phyloP scores from a whole-genome alignment of 2,888 invertebrate species.

The Mongoloraphidia duomilia region DNA sequence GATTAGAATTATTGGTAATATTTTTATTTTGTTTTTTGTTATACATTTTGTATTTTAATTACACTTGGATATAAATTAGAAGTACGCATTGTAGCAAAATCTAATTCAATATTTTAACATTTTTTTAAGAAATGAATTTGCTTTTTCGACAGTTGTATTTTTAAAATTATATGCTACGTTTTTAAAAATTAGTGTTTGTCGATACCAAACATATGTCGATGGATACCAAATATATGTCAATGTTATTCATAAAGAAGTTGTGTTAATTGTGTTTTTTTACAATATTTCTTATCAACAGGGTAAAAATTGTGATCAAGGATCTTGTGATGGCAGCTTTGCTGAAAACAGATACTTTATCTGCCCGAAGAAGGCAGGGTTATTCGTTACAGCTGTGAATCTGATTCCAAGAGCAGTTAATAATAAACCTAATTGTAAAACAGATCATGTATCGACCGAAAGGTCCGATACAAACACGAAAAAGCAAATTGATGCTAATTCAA shows the following conservation, averaged over 20 bases:
- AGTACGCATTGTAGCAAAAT: too few relatives aligned
- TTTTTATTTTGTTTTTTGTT: slow-evolving; percentile 5
- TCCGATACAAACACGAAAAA: background rate
- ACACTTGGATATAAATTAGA: background rate
- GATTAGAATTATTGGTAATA: slow-evolving; percentile 40
- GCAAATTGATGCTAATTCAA: background rate
- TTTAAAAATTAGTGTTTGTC: too few relatives aligned
- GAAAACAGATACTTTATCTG: background rate
- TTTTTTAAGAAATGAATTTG: background rate
- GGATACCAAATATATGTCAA: too few relatives aligned
- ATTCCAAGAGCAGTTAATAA: background rate
- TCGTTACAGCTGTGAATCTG: background rate
- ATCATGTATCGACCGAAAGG: background rate
- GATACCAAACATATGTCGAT: too few relatives aligned
- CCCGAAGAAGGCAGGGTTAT: background rate
- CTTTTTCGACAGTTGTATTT: background rate
- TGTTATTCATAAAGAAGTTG: too few relatives aligned
- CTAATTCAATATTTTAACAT: too few relatives aligned
- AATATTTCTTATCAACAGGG: background rate
- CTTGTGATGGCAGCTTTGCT: background rate
- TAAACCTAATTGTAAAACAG: background rate
- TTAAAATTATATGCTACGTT: background rate
- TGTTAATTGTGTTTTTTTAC: background rate
- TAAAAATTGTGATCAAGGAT: background rate
- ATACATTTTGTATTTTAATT: background rate